phyloP scores from a whole-genome alignment of 2,888 invertebrate genomes.

The Megamerina dolium region DNA sequence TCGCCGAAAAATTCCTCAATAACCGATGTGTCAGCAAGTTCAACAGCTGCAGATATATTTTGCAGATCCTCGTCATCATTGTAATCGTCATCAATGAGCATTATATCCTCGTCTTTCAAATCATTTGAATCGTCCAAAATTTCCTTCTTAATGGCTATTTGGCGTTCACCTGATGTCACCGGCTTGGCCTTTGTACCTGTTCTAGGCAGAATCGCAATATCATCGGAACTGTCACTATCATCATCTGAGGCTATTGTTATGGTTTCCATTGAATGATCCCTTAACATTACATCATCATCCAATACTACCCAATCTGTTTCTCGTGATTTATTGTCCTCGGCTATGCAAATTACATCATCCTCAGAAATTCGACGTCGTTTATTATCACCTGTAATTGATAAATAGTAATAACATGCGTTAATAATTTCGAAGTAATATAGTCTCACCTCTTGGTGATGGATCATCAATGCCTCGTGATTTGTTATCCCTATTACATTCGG shows the following conservation, averaged over 20 bases:
- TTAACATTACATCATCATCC: conserved; percentile 41
- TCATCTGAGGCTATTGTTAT: conserved; percentile 34
- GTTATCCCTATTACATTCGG: too few species aligned
- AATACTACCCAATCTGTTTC: conserved; percentile 26
- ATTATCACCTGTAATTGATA: conserved; percentile 16
- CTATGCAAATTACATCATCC: conserved; percentile 10
- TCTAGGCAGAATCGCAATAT: not conserved
- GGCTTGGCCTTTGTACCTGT: too few species aligned
- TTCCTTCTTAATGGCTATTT: conserved; percentile 40
- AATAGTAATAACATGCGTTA: too few species aligned
- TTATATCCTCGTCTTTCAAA: conserved; percentile 34
- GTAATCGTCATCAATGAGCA: conserved; percentile 39
- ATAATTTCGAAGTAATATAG: too few species aligned
- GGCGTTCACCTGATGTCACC: conserved; percentile 31
- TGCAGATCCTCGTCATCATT: conserved; percentile 32
- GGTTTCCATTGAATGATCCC: conserved; percentile 20
- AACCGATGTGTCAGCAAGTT: conserved; percentile 39
- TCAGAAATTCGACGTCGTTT: conserved; percentile 31
- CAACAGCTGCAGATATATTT: conserved; percentile 25
- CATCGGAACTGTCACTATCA: conserved; percentile 12
- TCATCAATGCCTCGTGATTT: too few species aligned
- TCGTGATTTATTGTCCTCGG: conserved; percentile 19
- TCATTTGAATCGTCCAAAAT: conserved; percentile 35
- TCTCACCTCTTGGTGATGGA: too few species aligned
- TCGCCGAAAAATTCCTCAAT: conserved; percentile 44